These are phyloP conservation scores for Formicarius rufipectus DNA, from an alignment of 2,113 vertebrate genomes.

Conservation along the genomic window DNA sequence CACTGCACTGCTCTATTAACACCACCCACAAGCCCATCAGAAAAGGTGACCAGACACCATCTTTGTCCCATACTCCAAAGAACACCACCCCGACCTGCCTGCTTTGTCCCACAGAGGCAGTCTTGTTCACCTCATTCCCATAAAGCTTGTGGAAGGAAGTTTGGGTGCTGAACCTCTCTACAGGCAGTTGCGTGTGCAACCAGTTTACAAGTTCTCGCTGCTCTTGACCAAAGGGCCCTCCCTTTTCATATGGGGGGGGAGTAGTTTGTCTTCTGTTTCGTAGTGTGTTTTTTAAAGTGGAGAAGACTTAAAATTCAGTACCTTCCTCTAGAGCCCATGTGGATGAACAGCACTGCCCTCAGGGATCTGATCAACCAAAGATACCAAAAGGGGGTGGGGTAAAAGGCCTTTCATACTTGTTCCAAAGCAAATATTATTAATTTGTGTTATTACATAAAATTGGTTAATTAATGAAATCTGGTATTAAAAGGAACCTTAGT, in stretches of 20 bases:
- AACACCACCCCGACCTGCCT: background rate
- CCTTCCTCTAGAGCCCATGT: background rate
- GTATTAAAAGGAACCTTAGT: background rate
- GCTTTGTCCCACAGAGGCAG: background rate
- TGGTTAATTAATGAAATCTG: background rate
- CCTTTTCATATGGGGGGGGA: background rate
- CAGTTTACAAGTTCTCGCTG: background rate
- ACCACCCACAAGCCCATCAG: background rate
- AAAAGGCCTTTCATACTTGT: rapidly evolving
- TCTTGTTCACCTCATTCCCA: background rate
- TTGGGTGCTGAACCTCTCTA: background rate
- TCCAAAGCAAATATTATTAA: background rate
- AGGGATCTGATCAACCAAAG: background rate
- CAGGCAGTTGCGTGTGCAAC: background rate
- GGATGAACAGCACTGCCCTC: background rate
- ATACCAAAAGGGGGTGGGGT: background rate
- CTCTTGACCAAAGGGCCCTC: background rate
- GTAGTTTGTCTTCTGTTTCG: background rate
- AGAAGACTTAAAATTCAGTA: background rate
- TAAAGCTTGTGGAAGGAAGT: background rate
- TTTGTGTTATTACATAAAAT: background rate
- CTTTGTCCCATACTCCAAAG: background rate
- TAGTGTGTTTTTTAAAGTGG: background rate
- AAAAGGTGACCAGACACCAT: background rate
- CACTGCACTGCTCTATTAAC: background rate